Percentiles rank a stretch among this genome's conserved stretches.
phyloP scores from a whole-genome alignment of 1,140 invertebrate species.

The Hylaeus volcanicus region DNA sequence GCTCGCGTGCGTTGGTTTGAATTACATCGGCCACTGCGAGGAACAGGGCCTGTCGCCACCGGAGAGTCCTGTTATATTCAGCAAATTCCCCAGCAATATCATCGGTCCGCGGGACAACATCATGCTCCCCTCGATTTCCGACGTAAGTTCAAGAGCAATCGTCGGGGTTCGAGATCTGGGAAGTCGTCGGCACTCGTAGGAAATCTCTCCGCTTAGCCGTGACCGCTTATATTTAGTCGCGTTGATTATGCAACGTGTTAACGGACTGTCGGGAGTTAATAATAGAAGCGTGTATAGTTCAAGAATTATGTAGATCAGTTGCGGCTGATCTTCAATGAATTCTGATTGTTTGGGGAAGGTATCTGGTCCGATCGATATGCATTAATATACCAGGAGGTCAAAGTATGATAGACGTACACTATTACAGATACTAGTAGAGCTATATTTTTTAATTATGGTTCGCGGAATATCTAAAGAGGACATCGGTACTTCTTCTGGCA shows the following conservation, averaged over 20 bases:
- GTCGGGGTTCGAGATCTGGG: not conserved
- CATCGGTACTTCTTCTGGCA: no score
- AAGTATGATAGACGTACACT: no score
- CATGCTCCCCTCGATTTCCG: constrained; percentile 84
- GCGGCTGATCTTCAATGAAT: no score
- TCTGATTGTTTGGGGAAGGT: no score
- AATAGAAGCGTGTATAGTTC: not conserved
- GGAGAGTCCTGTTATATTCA: constrained; percentile 89
- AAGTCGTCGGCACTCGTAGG: not conserved
- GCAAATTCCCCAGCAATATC: constrained; percentile 89
- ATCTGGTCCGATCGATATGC: no score
- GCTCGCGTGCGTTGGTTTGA: constrained; percentile 89
- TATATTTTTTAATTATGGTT: no score
- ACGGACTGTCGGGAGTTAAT: not conserved
- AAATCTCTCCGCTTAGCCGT: not conserved
- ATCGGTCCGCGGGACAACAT: constrained; percentile 89
- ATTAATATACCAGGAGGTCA: no score
- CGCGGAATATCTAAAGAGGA: no score
- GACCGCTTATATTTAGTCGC: constrained; percentile 25
- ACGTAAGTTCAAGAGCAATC: constrained; percentile 77
- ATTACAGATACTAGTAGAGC: no score
- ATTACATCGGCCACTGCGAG: constrained; percentile 89
- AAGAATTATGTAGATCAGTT: no score
- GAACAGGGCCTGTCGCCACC: constrained; percentile 88
- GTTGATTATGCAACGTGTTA: constrained; percentile 2